phyloP scores from a whole-genome alignment of 2,888 invertebrate species.

The Drosophila pegasa region DNA sequence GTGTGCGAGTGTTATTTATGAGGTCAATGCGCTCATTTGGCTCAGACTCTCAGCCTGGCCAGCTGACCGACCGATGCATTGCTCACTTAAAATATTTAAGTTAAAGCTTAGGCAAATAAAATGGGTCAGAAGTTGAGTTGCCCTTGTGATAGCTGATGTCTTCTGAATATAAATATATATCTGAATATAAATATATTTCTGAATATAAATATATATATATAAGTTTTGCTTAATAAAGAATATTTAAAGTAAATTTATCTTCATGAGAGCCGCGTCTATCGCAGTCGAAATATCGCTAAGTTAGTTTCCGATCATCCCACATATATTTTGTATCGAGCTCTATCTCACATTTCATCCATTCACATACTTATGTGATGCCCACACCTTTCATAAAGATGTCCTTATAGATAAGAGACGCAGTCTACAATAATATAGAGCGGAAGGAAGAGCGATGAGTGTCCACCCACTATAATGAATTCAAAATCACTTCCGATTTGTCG shows the following conservation, averaged over 20 bases:
- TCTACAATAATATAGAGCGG: not conserved
- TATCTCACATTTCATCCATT: not conserved
- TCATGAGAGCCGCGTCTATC: too few relatives aligned
- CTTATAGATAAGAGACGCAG: not conserved
- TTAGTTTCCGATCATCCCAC: too few relatives aligned
- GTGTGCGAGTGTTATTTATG: constrained; percentile 65
- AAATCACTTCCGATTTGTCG: constrained; percentile 83
- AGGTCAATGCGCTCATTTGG: constrained; percentile 73
- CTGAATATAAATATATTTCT: too few relatives aligned
- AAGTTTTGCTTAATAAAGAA: too few relatives aligned
- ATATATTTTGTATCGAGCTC: not conserved
- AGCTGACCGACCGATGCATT: constrained; percentile 14
- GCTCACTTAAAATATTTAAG: not conserved
- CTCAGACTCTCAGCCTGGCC: constrained; percentile 19
- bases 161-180: too few relatives aligned
- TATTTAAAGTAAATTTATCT: too few relatives aligned
- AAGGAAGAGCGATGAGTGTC: constrained; percentile 27
- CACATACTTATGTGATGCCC: not conserved
- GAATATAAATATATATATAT: too few relatives aligned
- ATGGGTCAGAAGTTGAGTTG: not conserved
- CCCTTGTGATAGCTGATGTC: not conserved
- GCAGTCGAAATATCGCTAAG: too few relatives aligned
- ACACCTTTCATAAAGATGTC: not conserved
- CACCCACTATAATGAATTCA: constrained; percentile 73
- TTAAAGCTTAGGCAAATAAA: not conserved